Evolutionary conservation across 2,888 invertebrate species (phyloP).

Genomic region (Leucozona laternaria): DNA sequence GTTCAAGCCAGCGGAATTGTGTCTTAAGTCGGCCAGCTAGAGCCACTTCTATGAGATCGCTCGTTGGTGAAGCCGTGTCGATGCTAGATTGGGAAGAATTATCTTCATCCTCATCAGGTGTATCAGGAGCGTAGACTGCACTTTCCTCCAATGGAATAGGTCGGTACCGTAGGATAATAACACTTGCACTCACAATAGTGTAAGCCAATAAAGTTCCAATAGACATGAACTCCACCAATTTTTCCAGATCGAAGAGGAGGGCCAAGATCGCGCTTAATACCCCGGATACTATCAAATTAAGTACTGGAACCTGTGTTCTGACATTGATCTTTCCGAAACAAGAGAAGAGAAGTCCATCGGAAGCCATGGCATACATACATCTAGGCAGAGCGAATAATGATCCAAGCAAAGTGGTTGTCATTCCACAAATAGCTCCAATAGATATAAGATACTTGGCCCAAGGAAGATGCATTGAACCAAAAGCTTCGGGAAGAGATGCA

Average conservation of each 20-base stretch:
- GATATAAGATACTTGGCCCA: conserved; percentile 95
- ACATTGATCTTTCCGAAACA: conserved; percentile 91
- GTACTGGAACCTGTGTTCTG: conserved; percentile 91
- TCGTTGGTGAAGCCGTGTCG: conserved; percentile 86
- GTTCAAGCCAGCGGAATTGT: conserved; percentile 90
- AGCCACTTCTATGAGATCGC: conserved; percentile 85
- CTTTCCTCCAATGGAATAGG: conserved; percentile 85
- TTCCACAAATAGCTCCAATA: conserved; percentile 94
- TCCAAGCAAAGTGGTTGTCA: conserved; percentile 94
- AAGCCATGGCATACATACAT: conserved; percentile 95
- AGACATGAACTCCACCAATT: conserved; percentile 97
- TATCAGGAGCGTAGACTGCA: conserved; percentile 85
- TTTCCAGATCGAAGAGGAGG: conserved; percentile 93
- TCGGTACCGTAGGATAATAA: conserved; percentile 93
- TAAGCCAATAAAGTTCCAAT: conserved; percentile 95
- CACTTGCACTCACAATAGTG: conserved; percentile 95
- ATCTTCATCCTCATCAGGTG: conserved; percentile 85
- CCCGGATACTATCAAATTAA: conserved; percentile 91
- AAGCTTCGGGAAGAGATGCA: conserved; percentile 92
- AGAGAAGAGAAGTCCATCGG: conserved; percentile 93
- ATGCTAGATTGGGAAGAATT: conserved; percentile 87
- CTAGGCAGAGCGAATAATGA: conserved; percentile 93
- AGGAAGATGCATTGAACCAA: conserved; percentile 89
- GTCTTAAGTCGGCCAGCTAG: conserved; percentile 91
- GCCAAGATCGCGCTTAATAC: conserved; percentile 91